Conservation (phyloP, 2,888 invertebrate species). For the Taenaris catops region DNA sequence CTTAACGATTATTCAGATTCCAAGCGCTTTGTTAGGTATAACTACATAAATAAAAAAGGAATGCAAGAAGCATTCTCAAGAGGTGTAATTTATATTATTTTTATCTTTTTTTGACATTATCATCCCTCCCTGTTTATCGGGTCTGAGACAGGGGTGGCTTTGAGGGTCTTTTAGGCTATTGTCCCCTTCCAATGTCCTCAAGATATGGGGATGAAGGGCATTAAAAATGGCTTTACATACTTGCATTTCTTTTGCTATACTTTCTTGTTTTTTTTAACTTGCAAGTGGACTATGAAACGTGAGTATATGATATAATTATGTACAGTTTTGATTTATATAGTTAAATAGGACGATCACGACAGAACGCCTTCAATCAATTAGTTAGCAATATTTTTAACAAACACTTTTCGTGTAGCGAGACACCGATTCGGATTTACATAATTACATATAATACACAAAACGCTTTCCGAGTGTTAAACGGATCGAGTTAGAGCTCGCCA, state of each 20-base stretch:
- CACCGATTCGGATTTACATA: neutral
- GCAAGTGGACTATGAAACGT: too few relatives aligned
- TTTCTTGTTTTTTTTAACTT: too few relatives aligned
- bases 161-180: conserved; percentile 59
- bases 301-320: too few relatives aligned
- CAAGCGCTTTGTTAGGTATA: too few relatives aligned
- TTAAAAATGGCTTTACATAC: conserved; percentile 22
- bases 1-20: too few relatives aligned
- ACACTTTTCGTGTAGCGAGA: conserved; percentile 1
- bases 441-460: too few relatives aligned
- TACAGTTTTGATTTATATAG: too few relatives aligned
- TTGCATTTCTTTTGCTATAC: too few relatives aligned
- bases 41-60: conserved; percentile 36
- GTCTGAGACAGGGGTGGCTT: conserved; percentile 67
- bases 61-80: conserved; percentile 36
- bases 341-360: conserved; percentile 3
- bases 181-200: conserved; percentile 52
- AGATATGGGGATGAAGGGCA: conserved; percentile 42
- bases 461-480: conserved; percentile 31
- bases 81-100: conserved; percentile 73
- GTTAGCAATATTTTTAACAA: conserved; percentile 1
- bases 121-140: conserved; percentile 61
- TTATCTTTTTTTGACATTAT: conserved; percentile 80
- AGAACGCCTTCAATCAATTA: conserved; percentile 2
- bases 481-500: conserved; percentile 39